These are phyloP conservation scores for Lytechinus pictus DNA, from an alignment of 35 echinoderm and acorn worm species.

Conservation along the genomic window DNA sequence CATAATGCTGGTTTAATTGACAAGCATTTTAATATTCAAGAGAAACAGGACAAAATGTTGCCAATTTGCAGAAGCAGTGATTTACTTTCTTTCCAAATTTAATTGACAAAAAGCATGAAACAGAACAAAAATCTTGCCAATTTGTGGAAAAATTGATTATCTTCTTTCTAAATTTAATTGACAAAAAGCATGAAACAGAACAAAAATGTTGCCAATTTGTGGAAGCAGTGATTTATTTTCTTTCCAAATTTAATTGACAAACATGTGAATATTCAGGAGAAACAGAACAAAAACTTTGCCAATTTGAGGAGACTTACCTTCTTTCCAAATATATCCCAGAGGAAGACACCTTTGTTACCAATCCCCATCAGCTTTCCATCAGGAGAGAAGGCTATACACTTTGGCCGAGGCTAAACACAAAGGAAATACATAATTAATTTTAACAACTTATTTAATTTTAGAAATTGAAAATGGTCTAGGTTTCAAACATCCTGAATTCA, in stretches of 20 bases:
- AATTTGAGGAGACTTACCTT: slow-evolving; percentile 55
- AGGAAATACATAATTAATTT: background rate
- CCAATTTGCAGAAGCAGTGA: background rate
- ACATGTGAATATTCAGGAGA: no score
- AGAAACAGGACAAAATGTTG: background rate
- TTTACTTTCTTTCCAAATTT: slow-evolving; percentile 57
- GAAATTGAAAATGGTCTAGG: no score
- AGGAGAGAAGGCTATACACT: slow-evolving; percentile 59
- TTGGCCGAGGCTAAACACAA: slow-evolving; percentile 69
- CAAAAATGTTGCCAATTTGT: background rate
- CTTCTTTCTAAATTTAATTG: slow-evolving; percentile 54
- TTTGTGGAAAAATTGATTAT: slow-evolving; percentile 56
- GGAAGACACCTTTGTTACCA: slow-evolving; percentile 59
- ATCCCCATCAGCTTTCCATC: slow-evolving; percentile 74
- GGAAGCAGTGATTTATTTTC: slow-evolving; percentile 48
- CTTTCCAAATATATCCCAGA: slow-evolving; percentile 72
- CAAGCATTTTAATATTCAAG: no score
- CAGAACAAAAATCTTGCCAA: background rate
- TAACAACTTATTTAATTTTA: no score
- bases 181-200: no score
- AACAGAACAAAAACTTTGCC: background rate
- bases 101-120: no score
- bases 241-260: background rate
- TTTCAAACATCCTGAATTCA: no score
- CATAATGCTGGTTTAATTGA: no score